A percentile compares a stretch with the other conserved stretches of the same genome.
Evolutionary conservation across 2,113 vertebrate genomes (phyloP).

Genomic region (Conger conger): DNA sequence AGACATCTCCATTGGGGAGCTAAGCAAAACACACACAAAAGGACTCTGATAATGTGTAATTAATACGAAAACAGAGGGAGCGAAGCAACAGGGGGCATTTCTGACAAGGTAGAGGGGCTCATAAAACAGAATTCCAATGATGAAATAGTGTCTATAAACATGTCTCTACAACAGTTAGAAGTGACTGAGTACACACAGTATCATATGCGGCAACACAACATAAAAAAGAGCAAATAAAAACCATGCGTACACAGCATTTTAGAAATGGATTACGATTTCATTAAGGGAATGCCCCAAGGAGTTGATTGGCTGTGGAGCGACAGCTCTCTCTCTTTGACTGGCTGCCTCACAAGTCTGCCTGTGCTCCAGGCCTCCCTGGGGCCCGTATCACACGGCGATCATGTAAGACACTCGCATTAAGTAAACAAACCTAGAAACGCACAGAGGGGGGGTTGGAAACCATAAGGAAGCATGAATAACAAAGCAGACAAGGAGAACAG

Average conservation of each 20-base stretch:
- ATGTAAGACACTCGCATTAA: background rate
- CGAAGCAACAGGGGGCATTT: background rate
- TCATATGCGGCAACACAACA: background rate
- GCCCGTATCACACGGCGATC: background rate
- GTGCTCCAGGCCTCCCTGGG: background rate
- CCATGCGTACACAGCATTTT: background rate
- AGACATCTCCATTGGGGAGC: background rate
- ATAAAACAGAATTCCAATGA: background rate
- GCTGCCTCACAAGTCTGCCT: background rate
- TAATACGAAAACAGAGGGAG: background rate
- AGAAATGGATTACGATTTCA: background rate
- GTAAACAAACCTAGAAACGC: background rate
- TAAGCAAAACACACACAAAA: background rate
- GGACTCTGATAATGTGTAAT: background rate
- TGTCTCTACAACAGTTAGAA: background rate
- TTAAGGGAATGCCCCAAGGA: background rate
- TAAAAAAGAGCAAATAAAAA: conserved; percentile 5
- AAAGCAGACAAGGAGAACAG: background rate
- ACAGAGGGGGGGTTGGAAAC: background rate
- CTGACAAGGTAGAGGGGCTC: background rate
- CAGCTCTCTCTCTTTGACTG: background rate
- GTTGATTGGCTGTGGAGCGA: background rate
- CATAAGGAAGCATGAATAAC: background rate
- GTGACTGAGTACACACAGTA: background rate
- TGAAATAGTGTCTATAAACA: background rate